Conservation (phyloP, 35 echinoderm and acorn worm species). For the Ophioderma brevispina region DNA sequence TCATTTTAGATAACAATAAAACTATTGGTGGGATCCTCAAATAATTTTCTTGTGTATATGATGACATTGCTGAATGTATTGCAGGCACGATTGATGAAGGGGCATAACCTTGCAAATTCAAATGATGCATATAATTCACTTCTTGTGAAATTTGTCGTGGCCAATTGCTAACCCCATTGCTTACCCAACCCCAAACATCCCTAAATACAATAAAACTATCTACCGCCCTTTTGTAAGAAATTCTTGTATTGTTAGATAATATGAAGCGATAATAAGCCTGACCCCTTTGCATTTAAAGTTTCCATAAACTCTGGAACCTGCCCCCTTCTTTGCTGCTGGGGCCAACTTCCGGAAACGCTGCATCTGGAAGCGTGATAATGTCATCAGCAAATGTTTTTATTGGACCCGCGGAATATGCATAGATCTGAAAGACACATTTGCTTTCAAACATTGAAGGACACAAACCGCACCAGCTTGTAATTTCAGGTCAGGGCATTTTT, state of each 20-base stretch:
- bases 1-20: too few relatives aligned
- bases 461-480: not conserved
- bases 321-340: not conserved
- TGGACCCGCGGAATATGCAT: not conserved
- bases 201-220: not conserved
- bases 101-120: not conserved
- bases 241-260: not conserved
- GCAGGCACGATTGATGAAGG: conserved; percentile 1
- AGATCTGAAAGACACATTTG: conserved; percentile 14
- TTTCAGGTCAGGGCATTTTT: not conserved
- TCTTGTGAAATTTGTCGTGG: not conserved
- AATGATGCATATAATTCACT: conserved; percentile 2
- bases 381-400: too few relatives aligned
- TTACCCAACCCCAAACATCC: not conserved
- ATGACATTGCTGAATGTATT: not conserved
- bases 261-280: not conserved
- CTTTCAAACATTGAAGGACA: conserved; percentile 14
- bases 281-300: not conserved
- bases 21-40: not conserved
- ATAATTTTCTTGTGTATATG: not conserved
- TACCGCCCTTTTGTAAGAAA: not conserved
- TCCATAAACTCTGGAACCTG: conserved; percentile 11
- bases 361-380: too few relatives aligned
- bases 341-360: conserved; percentile 10
- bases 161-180: not conserved